A percentile compares a stretch with the other conserved stretches of the same genome.
These are phyloP conservation scores for Coracopsis vasa DNA, from an alignment of 2,113 vertebrate species.

Conservation along the genomic window DNA sequence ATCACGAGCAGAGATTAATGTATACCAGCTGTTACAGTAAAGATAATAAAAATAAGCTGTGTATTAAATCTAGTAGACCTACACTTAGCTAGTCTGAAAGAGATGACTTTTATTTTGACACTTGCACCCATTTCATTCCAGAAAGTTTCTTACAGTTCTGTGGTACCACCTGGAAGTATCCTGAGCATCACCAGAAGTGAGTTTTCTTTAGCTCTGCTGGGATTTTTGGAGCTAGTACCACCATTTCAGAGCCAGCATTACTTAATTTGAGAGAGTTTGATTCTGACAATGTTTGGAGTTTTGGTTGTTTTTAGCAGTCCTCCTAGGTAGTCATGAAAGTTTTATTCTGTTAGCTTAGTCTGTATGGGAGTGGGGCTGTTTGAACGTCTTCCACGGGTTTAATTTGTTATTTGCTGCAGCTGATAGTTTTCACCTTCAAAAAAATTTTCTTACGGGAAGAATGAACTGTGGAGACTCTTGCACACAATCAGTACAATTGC, in stretches of 20 bases:
- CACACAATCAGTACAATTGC: neutral
- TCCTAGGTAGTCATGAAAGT: neutral
- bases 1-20: neutral
- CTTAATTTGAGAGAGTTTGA: neutral
- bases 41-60: neutral
- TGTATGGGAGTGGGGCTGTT: neutral
- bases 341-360: neutral
- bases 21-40: neutral
- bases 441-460: neutral
- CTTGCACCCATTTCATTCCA: neutral
- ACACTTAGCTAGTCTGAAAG: neutral
- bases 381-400: neutral
- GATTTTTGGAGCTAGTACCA: neutral
- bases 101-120: neutral
- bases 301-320: neutral
- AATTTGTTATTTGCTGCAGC: neutral
- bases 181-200: neutral
- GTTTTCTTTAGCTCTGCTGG: neutral
- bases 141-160: neutral
- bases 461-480: neutral
- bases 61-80: neutral
- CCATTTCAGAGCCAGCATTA: neutral
- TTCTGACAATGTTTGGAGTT: neutral
- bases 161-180: neutral
- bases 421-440: neutral